Evolutionary conservation across 2,888 invertebrate genomes (phyloP).

Genomic region (Ophioninae sp.): DNA sequence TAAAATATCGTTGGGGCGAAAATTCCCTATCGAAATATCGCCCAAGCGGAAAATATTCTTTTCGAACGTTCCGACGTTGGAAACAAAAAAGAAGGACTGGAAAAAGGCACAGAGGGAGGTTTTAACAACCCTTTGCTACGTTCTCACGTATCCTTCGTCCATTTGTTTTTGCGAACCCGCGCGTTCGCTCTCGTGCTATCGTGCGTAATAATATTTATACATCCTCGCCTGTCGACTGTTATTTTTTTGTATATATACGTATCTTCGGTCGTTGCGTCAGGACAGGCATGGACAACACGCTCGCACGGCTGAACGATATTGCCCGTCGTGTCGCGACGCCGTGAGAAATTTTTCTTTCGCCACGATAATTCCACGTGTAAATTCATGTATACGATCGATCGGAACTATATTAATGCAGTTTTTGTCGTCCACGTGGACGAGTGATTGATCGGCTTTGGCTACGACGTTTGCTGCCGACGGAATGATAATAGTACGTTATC

Average conservation of each 20-base stretch:
- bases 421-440: neutral
- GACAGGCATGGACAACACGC: neutral
- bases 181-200: neutral
- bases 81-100: neutral
- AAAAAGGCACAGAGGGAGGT: neutral
- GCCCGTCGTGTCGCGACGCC: neutral
- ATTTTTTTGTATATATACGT: neutral
- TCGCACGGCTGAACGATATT: neutral
- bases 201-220: neutral
- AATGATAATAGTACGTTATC: neutral
- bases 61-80: neutral
- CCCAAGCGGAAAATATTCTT: neutral
- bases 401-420: slow-evolving; percentile 6
- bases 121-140: neutral
- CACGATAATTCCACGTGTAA: neutral
- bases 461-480: neutral
- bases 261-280: neutral
- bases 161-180: neutral
- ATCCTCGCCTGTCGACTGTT: neutral
- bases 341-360: neutral
- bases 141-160: neutral
- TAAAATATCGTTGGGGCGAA: slow-evolving; percentile 1
- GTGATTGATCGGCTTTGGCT: neutral
- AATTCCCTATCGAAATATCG: slow-evolving; percentile 7
- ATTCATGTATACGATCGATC: slow-evolving; percentile 1